These are phyloP conservation scores for Drosophila recens DNA, from an alignment of 2,888 invertebrate genomes.

Conservation along the genomic window DNA sequence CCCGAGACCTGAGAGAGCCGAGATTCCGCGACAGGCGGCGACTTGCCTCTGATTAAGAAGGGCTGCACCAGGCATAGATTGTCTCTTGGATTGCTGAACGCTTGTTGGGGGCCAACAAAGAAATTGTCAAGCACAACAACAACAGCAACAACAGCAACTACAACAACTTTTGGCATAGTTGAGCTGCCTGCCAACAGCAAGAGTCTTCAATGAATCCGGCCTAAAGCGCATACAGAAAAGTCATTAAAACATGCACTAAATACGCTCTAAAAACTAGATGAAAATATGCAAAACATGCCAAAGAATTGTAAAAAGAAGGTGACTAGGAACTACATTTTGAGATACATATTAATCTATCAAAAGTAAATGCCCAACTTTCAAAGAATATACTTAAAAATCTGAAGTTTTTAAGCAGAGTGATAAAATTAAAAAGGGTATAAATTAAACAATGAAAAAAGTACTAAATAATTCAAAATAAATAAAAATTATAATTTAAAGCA, in stretches of 20 bases:
- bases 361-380: not conserved
- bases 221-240: not conserved
- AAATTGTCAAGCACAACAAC: slow-evolving; percentile 65
- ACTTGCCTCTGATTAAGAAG: slow-evolving; percentile 74
- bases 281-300: not conserved
- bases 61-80: slow-evolving; percentile 63
- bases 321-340: not conserved
- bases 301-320: not conserved
- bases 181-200: slow-evolving; percentile 17
- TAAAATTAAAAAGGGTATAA: not conserved
- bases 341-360: not conserved
- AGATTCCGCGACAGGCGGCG: slow-evolving; percentile 60
- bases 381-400: not conserved
- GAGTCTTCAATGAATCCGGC: slow-evolving; percentile 11
- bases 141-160: slow-evolving; percentile 44
- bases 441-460: not conserved
- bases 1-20: slow-evolving; percentile 37
- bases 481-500: too few relatives aligned
- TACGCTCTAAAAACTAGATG: not conserved
- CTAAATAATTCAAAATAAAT: not conserved
- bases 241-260: slow-evolving; percentile 15
- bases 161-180: slow-evolving; percentile 76
- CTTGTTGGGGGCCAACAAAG: slow-evolving; percentile 52
- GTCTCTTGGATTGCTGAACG: slow-evolving; percentile 43
- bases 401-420: not conserved